Evolutionary conservation across 2,888 invertebrate species (phyloP).

Genomic region (Villa cingulata): DNA sequence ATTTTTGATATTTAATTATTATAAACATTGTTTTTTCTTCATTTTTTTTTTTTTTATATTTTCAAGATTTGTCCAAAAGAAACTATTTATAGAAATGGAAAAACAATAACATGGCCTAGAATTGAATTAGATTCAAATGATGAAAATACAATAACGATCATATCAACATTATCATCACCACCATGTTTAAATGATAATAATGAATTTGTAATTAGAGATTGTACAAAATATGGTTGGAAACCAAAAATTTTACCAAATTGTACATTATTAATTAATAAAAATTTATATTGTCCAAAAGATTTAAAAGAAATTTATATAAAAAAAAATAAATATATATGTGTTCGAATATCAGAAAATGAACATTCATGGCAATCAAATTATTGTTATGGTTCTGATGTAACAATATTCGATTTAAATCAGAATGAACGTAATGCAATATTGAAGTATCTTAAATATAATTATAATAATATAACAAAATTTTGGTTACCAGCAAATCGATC

Average conservation of each 20-base stretch:
- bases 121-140: background rate
- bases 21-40: too few relatives aligned
- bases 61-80: slow-evolving; percentile 2
- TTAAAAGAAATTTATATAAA: slow-evolving; percentile 18
- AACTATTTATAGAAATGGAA: background rate
- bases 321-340: slow-evolving; percentile 21
- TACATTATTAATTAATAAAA: background rate
- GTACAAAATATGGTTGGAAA: slow-evolving; percentile 23
- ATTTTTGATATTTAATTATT: too few relatives aligned
- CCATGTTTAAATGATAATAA: slow-evolving; percentile 23
- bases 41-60: too few relatives aligned
- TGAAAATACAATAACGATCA: background rate
- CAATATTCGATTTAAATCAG: slow-evolving; percentile 15
- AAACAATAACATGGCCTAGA: background rate
- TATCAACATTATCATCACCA: slow-evolving; percentile 22
- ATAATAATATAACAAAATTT: slow-evolving; percentile 21
- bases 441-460: slow-evolving; percentile 20
- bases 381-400: slow-evolving; percentile 25
- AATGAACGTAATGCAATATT: slow-evolving; percentile 21
- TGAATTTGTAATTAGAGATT: slow-evolving; percentile 19
- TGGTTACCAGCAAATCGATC: slow-evolving; percentile 41
- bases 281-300: slow-evolving; percentile 20
- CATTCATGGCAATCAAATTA: slow-evolving; percentile 20
- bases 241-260: slow-evolving; percentile 20
- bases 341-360: slow-evolving; percentile 22